phyloP scores from a whole-genome alignment of 2,888 invertebrate species.

The Tryphoninae sp. region DNA sequence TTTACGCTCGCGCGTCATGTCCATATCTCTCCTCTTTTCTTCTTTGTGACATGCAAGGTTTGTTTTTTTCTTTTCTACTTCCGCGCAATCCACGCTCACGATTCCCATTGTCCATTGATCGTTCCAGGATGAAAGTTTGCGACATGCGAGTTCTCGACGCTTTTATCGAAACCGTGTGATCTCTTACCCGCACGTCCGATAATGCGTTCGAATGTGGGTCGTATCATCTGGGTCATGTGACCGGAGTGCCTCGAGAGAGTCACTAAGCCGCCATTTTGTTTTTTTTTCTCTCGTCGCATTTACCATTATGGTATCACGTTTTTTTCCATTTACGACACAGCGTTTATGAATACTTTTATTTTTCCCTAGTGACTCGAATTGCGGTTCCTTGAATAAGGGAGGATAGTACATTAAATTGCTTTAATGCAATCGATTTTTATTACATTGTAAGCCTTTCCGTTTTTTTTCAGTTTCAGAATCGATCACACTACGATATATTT shows the following conservation, averaged over 20 bases:
- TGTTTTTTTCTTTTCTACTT: slow-evolving; percentile 38
- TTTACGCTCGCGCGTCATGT: slow-evolving; percentile 75
- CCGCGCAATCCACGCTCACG: slow-evolving; percentile 28
- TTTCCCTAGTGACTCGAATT: slow-evolving; percentile 2
- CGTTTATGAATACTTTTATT: neutral
- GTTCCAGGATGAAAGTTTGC: slow-evolving; percentile 24
- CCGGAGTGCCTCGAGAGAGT: neutral
- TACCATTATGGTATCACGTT: slow-evolving; percentile 5
- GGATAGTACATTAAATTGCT: neutral
- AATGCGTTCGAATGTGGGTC: slow-evolving; percentile 55
- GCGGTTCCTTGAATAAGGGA: neutral
- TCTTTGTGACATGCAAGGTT: slow-evolving; percentile 45
- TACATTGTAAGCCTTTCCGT: neutral
- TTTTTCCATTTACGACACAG: slow-evolving; percentile 11
- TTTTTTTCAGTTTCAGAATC: too few species aligned
- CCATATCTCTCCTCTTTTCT: slow-evolving; percentile 66
- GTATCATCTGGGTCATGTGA: slow-evolving; percentile 32
- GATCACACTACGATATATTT: too few species aligned
- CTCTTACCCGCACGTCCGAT: slow-evolving; percentile 13
- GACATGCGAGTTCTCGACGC: slow-evolving; percentile 41
- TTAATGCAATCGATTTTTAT: neutral
- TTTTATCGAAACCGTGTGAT: slow-evolving; percentile 47
- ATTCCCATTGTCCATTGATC: slow-evolving; percentile 55
- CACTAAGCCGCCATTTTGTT: slow-evolving; percentile 1
- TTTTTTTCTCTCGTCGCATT: slow-evolving; percentile 14